These are phyloP conservation scores for Rattus rattus DNA, from an alignment of 2,113 vertebrate genomes.

Conservation along the genomic window DNA sequence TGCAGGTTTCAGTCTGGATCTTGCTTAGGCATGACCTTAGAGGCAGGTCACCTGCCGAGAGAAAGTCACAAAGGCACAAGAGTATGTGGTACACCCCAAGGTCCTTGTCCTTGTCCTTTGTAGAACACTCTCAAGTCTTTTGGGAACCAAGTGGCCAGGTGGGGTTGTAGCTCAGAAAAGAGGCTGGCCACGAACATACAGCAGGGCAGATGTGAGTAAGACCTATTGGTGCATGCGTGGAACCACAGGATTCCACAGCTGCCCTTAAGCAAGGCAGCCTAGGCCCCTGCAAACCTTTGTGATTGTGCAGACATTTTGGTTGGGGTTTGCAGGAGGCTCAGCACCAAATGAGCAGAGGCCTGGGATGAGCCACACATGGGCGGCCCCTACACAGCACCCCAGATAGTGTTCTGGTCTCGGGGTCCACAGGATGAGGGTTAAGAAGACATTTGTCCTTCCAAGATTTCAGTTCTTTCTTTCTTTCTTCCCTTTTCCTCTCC, in stretches of 20 bases:
- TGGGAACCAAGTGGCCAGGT: neutral
- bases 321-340: neutral
- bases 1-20: neutral
- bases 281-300: neutral
- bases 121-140: neutral
- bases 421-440: neutral
- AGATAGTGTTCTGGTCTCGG: neutral
- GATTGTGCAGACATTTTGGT: neutral
- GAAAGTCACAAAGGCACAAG: neutral
- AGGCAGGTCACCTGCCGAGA: neutral
- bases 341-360: neutral
- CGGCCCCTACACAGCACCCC: neutral
- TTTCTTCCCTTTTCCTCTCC: neutral
- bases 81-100: neutral
- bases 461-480: neutral
- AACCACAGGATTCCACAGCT: neutral
- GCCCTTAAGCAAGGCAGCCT: neutral
- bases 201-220: neutral
- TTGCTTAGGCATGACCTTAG: neutral
- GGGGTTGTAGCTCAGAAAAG: neutral
- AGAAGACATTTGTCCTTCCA: neutral
- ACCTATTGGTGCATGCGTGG: fast-evolving
- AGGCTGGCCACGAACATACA: neutral
- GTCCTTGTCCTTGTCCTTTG: neutral
- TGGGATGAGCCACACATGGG: neutral